Base-by-base conservation (phyloP, 2,888 invertebrate genomes). In the Hemaris fuciformis region DNA sequence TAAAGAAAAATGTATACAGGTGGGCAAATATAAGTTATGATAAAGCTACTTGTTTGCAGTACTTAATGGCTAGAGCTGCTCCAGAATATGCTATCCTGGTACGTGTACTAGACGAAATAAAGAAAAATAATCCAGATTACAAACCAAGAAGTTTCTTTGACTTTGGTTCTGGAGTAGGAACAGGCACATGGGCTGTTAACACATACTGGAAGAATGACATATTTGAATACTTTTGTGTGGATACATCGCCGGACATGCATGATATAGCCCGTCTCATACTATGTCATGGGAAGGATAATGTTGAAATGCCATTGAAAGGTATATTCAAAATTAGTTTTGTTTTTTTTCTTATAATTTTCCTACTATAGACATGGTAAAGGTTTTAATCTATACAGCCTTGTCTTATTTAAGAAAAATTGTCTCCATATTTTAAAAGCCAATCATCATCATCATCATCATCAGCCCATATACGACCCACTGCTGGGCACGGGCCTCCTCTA, bases 101-200 rank as follows among this genome's bases (percentile, higher is more conserved):
- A 41, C 94, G 94, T 75, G 94, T 98, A 58, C 94, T 98, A 43
- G 90, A 93, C 46, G 98, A 98, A 91, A 96, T 98, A 60, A 87
- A 88, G 58, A 80, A 79, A 42, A 91, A 95, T 60, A 93, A 96
- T 79, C 91, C 93, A 0, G 83, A 94, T 18, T 99, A 96, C 80
- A 91, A 91, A 63, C 99, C 99, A 0, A 89, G 93, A 63, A 94
- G 95, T 64, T 94, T 98, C 69, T 96, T 98, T 72, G 98, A 99
- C 88, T 98, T 97, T 84, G 99, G 99, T 0, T 97, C 98, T 4
- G 99, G 99, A 0, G 88, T 97, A 3, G 98, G 98, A 0, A 96
- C 97, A 0, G 96, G 95, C 0, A 94, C 95, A 60, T 98, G 98
- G 98, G 98, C 97, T 0, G 94, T 95, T 0, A 95, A 95, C 73